Conservation (phyloP, 2,888 invertebrate genomes). For the Orthosia cruda region DNA sequence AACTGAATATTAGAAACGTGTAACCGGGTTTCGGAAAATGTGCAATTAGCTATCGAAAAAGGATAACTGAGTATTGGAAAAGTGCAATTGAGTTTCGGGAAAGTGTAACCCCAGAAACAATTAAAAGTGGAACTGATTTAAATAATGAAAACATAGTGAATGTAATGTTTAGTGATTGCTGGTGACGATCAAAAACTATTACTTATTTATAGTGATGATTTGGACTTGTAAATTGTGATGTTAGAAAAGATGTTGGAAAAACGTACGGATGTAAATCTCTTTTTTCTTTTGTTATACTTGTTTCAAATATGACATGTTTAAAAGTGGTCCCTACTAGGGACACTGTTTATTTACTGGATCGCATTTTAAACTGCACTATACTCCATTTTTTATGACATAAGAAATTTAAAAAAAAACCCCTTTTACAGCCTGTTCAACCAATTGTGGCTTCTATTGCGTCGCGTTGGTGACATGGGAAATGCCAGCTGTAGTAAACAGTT, state of each 20-base stretch:
- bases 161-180: slow-evolving; percentile 23
- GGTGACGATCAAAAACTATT: slow-evolving; percentile 8
- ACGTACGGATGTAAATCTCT: background rate
- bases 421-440: too few relatives aligned
- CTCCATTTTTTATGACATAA: background rate
- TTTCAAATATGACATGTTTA: background rate
- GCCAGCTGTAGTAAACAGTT: too few relatives aligned
- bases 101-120: slow-evolving; percentile 8
- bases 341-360: background rate
- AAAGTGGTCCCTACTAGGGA: background rate
- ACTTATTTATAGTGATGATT: background rate
- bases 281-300: background rate
- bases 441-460: too few relatives aligned
- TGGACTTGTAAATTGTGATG: slow-evolving; percentile 22
- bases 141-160: slow-evolving; percentile 10
- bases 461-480: too few relatives aligned
- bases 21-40: background rate
- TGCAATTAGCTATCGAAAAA: background rate
- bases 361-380: background rate
- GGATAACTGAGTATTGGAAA: background rate
- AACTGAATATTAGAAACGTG: background rate
- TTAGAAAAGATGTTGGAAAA: background rate
- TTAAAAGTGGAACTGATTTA: slow-evolving; percentile 14
- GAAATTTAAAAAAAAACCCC: too few relatives aligned
- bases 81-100: background rate